phyloP scores from a whole-genome alignment of 2,797 vertebrate species.

The Platalea minor region DNA sequence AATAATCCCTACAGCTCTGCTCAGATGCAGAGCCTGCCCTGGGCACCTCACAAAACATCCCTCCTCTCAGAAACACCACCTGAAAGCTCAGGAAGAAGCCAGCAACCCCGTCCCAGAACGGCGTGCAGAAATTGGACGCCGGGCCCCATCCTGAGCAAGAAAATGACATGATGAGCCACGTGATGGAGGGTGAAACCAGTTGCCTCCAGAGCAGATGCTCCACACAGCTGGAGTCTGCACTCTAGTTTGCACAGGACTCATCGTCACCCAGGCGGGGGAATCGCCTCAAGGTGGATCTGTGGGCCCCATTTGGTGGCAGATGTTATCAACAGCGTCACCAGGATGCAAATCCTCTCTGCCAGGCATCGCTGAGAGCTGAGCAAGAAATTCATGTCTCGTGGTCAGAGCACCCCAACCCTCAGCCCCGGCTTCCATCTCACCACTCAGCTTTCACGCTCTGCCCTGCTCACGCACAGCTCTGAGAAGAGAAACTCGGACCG shows the following conservation, averaged over 20 bases:
- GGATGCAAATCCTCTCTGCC: background rate
- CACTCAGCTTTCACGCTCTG: rapidly evolving
- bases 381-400: rapidly evolving
- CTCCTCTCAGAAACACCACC: background rate
- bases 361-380: background rate
- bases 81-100: background rate
- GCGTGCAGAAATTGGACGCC: background rate
- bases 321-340: background rate
- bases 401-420: background rate
- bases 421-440: background rate
- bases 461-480: background rate
- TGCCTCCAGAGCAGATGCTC: background rate
- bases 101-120: background rate
- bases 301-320: background rate
- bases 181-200: background rate
- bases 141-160: background rate
- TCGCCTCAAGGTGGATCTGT: background rate
- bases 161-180: background rate
- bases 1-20: background rate
- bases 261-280: background rate
- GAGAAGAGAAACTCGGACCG: background rate
- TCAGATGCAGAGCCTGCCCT: background rate
- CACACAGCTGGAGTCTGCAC: background rate
- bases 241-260: background rate
- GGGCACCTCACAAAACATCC: background rate